Base-by-base conservation (phyloP, 2,113 vertebrate genomes). In the Ophiodon elongatus region DNA sequence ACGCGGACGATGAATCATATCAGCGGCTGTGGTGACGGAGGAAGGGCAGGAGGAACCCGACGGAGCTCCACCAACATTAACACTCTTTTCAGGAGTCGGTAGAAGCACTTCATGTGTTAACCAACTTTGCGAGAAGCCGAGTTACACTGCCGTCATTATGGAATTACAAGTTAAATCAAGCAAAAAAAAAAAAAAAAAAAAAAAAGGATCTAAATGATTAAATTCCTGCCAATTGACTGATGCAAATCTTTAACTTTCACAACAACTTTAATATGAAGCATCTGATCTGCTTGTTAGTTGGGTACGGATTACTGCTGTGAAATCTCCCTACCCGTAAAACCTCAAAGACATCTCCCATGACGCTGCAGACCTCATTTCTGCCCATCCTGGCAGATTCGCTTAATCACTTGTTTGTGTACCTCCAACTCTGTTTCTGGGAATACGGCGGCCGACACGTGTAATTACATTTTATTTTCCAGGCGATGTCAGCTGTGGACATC, bases 371-470 rank as follows among this genome's bases (percentile, higher is more conserved):
- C 60, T 80, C 64, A 45, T 73, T 80, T 37, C 68, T 72, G 59
- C 80, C 63, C 69, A 70, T 45, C 23, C 25, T 13, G 71, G 54
- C 80, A 84, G 50, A 82, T 65, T 59, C 15, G 56, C 70, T 59
- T 73, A 85, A 85, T 85, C 39, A 73, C 66, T 86, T 91, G 65
- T 86, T 88, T 84, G 67, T 82, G 47, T 37, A 65, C 54, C 27
- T 67, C 23, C 57, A 54, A 45, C 60, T 66, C 43, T 13, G 62
- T 66, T 88, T 80, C 85, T 85, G 80, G 74, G 85, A 80, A 84
- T 72, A 67, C 33, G 11, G 87, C 25, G 66, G 73, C 66, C 59
- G 60, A 83, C 76, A 81, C 59, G 19, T 70, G 47, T 64, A 45
- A 50, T 80, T 59, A 35, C 45, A 39, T 39, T 0, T 64, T 59